Evolutionary conservation across 2,888 invertebrate species (phyloP).

Genomic region (Dynastes maya): DNA sequence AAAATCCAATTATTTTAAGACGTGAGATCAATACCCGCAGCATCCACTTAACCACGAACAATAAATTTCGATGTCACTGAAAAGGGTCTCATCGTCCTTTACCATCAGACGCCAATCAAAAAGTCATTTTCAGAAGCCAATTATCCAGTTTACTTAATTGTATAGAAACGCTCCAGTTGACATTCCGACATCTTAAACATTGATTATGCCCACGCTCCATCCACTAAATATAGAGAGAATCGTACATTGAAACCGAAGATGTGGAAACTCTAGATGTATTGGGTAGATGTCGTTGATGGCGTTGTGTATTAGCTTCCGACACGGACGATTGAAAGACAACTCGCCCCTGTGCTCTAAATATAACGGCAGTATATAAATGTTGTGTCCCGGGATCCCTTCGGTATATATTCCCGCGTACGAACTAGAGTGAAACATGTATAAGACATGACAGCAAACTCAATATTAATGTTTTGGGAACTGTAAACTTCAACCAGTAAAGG

Average conservation of each 20-base stretch:
- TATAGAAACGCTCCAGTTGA: slow-evolving; percentile 17
- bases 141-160: slow-evolving; percentile 43
- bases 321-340: slow-evolving; percentile 40
- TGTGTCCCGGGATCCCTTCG: neutral
- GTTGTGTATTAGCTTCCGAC: slow-evolving; percentile 29
- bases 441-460: slow-evolving; percentile 22
- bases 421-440: slow-evolving; percentile 4
- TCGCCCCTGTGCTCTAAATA: slow-evolving; percentile 37
- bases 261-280: neutral
- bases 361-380: slow-evolving; percentile 16
- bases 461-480: slow-evolving; percentile 5
- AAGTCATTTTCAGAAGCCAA: slow-evolving; percentile 40
- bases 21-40: slow-evolving; percentile 26
- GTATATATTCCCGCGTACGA: neutral
- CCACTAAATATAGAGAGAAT: slow-evolving; percentile 40
- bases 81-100: neutral
- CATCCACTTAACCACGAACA: slow-evolving; percentile 7
- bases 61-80: slow-evolving; percentile 21
- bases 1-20: slow-evolving; percentile 5
- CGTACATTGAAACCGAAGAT: neutral
- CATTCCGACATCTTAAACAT: slow-evolving; percentile 23
- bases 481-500: neutral
- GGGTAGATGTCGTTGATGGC: slow-evolving; percentile 15
- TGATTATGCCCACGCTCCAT: slow-evolving; percentile 27
- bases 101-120: slow-evolving; percentile 40